Percentiles rank a stretch among this genome's conserved stretches.
These are phyloP conservation scores for Noctua janthe DNA, from an alignment of 2,888 invertebrate species.

Conservation along the genomic window DNA sequence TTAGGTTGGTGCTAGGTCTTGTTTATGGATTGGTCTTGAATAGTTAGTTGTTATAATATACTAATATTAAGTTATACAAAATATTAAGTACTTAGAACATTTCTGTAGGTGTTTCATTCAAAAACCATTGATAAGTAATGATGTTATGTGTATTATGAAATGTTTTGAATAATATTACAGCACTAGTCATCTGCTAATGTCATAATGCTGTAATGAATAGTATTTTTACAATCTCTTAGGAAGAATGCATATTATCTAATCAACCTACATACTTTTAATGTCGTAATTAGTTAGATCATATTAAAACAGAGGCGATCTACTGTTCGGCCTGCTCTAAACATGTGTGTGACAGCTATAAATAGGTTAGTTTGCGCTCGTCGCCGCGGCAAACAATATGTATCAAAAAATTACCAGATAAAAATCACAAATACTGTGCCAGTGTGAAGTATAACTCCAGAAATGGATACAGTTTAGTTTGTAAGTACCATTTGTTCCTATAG, in stretches of 20 bases:
- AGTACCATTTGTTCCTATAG: conserved; percentile 37
- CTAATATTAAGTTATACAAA: too few species aligned
- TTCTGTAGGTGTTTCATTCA: neutral
- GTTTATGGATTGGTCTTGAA: neutral
- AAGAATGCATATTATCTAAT: conserved; percentile 46
- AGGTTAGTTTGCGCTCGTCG: conserved; percentile 77
- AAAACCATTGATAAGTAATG: neutral
- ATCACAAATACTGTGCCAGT: conserved; percentile 63
- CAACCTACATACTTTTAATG: conserved; percentile 38
- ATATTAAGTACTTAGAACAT: neutral
- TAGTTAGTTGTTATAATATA: too few species aligned
- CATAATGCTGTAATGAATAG: conserved; percentile 1
- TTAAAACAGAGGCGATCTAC: conserved; percentile 54
- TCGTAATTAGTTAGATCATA: conserved; percentile 52
- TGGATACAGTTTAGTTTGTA: conserved; percentile 62
- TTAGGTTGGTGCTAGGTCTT: neutral
- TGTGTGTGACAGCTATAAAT: conserved; percentile 82
- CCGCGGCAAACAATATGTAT: conserved; percentile 64
- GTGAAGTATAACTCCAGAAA: conserved; percentile 47
- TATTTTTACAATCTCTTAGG: conserved; percentile 29
- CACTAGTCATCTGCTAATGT: neutral
- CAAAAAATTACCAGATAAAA: conserved; percentile 60
- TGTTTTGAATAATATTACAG: conserved; percentile 5
- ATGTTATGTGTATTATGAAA: neutral
- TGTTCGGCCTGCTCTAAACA: conserved; percentile 33